phyloP scores from a whole-genome alignment of 1,140 invertebrate species.

The Tachypleus tridentatus region DNA sequence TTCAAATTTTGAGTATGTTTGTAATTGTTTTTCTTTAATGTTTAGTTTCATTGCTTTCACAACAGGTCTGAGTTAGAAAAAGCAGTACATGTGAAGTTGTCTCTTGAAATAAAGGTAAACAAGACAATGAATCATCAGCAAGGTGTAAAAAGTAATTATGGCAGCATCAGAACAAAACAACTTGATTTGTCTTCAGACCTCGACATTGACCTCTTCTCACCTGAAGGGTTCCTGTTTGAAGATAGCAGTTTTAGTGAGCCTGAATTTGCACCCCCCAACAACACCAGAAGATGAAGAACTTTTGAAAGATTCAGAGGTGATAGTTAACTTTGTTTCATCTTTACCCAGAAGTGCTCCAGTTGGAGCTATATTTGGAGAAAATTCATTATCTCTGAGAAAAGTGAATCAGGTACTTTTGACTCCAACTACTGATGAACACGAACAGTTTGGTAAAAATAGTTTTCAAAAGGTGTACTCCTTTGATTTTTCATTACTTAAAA shows the following conservation, averaged over 20 bases:
- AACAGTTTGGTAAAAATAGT: not conserved
- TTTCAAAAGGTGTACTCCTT: not conserved
- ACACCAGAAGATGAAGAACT: constrained; percentile 8
- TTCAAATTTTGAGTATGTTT: too few species aligned
- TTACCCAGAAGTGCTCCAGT: not conserved
- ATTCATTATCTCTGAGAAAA: not conserved
- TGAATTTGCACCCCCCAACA: constrained; percentile 16
- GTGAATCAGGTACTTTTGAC: not conserved
- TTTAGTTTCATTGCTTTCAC: too few species aligned
- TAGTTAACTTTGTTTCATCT: not conserved
- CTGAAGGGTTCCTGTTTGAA: constrained; percentile 18
- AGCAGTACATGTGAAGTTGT: too few species aligned
- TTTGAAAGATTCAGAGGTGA: constrained; percentile 5
- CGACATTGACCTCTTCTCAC: constrained; percentile 9
- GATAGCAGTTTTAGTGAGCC: constrained; percentile 17
- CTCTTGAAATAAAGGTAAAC: too few species aligned
- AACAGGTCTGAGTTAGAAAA: too few species aligned
- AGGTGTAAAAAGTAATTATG: too few species aligned
- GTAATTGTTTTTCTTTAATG: too few species aligned
- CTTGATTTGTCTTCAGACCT: too few species aligned
- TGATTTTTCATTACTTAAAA: too few species aligned
- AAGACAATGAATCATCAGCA: too few species aligned
- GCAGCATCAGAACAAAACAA: too few species aligned
- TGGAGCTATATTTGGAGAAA: constrained; percentile 2
- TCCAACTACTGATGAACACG: not conserved